A percentile compares a stretch with the other conserved stretches of the same genome.
phyloP scores from a whole-genome alignment of 2,797 vertebrate genomes.

The Setipinna tenuifilis region DNA sequence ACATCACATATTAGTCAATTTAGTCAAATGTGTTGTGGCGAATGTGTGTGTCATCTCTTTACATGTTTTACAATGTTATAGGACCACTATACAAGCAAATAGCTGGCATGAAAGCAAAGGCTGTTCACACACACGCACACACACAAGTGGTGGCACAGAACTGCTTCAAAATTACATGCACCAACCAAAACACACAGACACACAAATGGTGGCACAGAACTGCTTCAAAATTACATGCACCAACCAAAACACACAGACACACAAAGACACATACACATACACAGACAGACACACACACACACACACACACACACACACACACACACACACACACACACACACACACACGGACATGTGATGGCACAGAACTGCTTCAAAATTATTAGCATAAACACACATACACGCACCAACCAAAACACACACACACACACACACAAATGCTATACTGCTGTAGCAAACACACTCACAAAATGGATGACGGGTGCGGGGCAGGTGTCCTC shows the following conservation, averaged over 20 bases:
- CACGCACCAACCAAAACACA: no score
- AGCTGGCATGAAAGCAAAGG: no score
- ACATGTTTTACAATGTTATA: no score
- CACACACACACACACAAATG: background rate
- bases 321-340: no score
- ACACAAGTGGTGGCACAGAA: no score
- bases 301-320: background rate
- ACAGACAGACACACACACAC: background rate
- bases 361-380: background rate
- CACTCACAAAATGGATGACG: slow-evolving; percentile 86
- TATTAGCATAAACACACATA: background rate
- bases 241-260: background rate
- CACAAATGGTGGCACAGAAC: no score
- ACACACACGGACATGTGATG: no score
- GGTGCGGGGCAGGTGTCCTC: slow-evolving; percentile 89
- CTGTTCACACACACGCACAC: no score
- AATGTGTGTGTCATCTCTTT: no score
- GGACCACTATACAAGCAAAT: no score
- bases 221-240: background rate
- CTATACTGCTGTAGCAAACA: background rate
- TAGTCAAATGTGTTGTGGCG: no score
- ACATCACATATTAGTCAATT: no score
- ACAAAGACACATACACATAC: background rate
- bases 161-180: background rate
- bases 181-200: background rate